Evolutionary conservation across 1,140 invertebrate genomes (phyloP).

Genomic region (Helicoverpa zea): DNA sequence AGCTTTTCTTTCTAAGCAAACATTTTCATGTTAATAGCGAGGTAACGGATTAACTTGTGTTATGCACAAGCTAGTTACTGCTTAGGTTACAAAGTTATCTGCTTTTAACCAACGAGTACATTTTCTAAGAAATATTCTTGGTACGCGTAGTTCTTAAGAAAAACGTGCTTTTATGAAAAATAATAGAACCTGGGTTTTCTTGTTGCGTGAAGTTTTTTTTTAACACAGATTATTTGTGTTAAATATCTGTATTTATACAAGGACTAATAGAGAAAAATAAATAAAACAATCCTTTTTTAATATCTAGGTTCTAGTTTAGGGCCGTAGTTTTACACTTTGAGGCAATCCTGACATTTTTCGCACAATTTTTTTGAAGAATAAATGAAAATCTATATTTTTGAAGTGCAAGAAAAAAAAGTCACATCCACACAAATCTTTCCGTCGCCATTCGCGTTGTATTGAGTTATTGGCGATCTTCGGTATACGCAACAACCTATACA

Average conservation of each 20-base stretch:
- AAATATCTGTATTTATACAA: too few species aligned
- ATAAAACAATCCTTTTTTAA: too few species aligned
- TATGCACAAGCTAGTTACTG: conserved; percentile 9
- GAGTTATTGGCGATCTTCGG: conserved; percentile 39
- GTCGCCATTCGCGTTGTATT: not conserved
- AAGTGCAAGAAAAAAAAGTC: not conserved
- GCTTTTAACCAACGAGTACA: conserved; percentile 7
- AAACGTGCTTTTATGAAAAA: not conserved
- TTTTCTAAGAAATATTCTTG: not conserved
- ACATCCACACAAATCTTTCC: conserved; percentile 3
- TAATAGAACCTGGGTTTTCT: not conserved
- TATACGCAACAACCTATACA: conserved; percentile 3
- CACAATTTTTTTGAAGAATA: too few species aligned
- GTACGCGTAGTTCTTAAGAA: not conserved
- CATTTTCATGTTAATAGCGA: conserved; percentile 24
- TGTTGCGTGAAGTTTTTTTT: not conserved
- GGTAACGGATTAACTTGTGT: not conserved
- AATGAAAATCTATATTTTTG: too few species aligned
- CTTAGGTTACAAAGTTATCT: conserved; percentile 22
- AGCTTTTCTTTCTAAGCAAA: too few species aligned
- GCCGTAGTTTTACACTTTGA: too few species aligned
- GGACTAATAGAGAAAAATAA: too few species aligned
- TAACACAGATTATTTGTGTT: not conserved
- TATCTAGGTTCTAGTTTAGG: too few species aligned
- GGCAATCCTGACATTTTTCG: too few species aligned